These are phyloP conservation scores for Melitaea athalia DNA, from an alignment of 2,888 invertebrate genomes.

Conservation along the genomic window DNA sequence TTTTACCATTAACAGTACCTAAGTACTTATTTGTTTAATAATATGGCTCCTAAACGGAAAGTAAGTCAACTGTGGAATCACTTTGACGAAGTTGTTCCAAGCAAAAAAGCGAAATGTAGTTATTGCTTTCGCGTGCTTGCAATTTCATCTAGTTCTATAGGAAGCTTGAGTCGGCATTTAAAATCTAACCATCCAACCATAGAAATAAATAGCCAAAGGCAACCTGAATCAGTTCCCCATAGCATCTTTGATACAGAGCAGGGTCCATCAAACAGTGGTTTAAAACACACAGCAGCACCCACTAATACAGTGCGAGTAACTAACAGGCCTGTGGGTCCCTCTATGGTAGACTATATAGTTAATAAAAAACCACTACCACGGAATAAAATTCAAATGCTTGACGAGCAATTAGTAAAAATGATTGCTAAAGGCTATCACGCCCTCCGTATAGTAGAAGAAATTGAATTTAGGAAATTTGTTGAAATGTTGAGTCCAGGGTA, in stretches of 20 bases:
- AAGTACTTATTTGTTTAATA: neutral
- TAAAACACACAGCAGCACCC: too few species aligned
- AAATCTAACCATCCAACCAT: conserved; percentile 18
- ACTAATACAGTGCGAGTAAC: too few species aligned
- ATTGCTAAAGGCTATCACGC: conserved; percentile 15
- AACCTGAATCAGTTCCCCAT: too few species aligned
- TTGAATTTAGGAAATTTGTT: conserved; percentile 31
- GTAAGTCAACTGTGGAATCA: conserved; percentile 29
- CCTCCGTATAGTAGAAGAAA: conserved; percentile 28
- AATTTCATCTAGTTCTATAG: conserved; percentile 30
- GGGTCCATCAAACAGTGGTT: too few species aligned
- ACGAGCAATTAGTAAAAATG: conserved; percentile 11
- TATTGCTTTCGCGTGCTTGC: conserved; percentile 21
- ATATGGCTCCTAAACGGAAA: conserved; percentile 23
- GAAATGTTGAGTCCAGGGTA: conserved; percentile 28
- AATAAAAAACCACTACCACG: neutral
- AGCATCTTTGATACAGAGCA: too few species aligned
- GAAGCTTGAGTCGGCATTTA: conserved; percentile 27
- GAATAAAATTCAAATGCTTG: neutral
- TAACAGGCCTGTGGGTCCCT: too few species aligned
- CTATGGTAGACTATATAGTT: neutral
- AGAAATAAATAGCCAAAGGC: conserved; percentile 3
- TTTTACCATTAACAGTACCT: too few species aligned
- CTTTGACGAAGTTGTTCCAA: conserved; percentile 16
- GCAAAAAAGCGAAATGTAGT: conserved; percentile 27